Evolutionary conservation across 2,888 invertebrate genomes (phyloP), one percentile per base, ranked within the genome.

Genomic region (Meghimatium bilineatum): DNA sequence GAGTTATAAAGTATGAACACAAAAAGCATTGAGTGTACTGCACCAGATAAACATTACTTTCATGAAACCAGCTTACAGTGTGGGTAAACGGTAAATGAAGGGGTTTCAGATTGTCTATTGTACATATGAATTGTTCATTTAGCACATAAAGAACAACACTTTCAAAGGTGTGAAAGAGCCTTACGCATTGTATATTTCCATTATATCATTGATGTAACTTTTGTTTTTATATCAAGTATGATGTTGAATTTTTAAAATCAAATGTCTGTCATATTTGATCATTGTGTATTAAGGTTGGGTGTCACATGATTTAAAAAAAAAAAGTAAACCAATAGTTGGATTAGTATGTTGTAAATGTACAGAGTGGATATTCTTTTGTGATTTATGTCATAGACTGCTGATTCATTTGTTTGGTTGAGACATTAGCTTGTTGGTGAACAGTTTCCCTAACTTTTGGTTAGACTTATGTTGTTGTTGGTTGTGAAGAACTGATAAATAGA

Each of bases 161-260:
- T 77, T 82, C 23, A 44, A 76, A 56, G 36, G 84, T 67, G 84
- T 80, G 84, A 84, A 84, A 26, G 84, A 26, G 84, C 84, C 76
- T 84, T 74, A 49, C 84, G n/a, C 26, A 23, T 56, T 52, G 44
- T 44, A 3, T 34, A 26, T 52, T 34, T 80, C 8, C 72, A 26
- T 34, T 56, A 34, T 49, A 32, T 66, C 66, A 32, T 26, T n/a
- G 23, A 63, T 63, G 44, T 44, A 44, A 44, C 60, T n/a, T n/a
- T 8, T 63, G 1, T 63, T 63, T 63, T 63, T 63, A 1, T n/a
- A 44, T 44, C 5, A 44, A 44, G 12, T 44, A n/a, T 63, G 60
- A 78, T 72, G 72, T 83, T 72, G 72, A 79, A 79, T 83, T 83
- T 83, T 66, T n/a, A n/a, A n/a, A 83, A 72, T 69, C 74, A 83